Conservation (phyloP, 2,888 invertebrate species). For the Diloba caeruleocephala region DNA sequence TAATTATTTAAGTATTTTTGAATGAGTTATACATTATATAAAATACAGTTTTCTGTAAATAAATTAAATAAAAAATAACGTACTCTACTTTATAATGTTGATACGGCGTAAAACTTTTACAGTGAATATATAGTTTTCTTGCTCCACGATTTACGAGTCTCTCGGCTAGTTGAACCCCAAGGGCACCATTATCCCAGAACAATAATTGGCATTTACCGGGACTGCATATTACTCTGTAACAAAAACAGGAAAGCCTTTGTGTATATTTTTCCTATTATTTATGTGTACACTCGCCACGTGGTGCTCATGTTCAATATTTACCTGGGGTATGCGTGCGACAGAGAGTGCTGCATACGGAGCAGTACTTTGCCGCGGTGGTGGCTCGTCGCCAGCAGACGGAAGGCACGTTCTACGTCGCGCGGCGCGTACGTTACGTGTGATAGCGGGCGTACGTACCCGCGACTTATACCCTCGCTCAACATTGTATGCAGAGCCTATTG, state of each 20-base stretch:
- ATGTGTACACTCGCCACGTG: no score
- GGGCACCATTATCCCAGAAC: conserved; percentile 30
- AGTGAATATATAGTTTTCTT: conserved; percentile 57
- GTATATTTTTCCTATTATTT: not conserved
- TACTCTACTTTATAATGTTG: conserved; percentile 39
- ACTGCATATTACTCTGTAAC: conserved; percentile 29
- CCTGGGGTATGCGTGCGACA: conserved; percentile 21
- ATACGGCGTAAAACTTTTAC: conserved; percentile 17
- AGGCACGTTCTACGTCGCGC: conserved; percentile 31
- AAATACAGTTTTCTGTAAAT: no score
- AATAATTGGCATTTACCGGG: conserved; percentile 27
- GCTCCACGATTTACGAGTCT: conserved; percentile 63
- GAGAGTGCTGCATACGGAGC: conserved; percentile 15
- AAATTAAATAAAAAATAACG: not conserved
- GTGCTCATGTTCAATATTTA: conserved; percentile 4
- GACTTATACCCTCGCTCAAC: conserved; percentile 67
- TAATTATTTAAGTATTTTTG: no score
- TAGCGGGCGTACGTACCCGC: conserved; percentile 71
- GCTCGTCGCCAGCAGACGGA: conserved; percentile 27
- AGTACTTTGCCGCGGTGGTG: conserved; percentile 45
- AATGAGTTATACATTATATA: no score
- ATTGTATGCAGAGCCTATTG: conserved; percentile 60
- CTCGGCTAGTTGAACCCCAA: conserved; percentile 60
- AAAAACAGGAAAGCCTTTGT: not conserved
- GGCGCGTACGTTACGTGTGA: conserved; percentile 61